Percentiles rank a stretch among this genome's conserved stretches.
phyloP scores from a whole-genome alignment of 2,797 vertebrate species.

The Anguilla marmorata region DNA sequence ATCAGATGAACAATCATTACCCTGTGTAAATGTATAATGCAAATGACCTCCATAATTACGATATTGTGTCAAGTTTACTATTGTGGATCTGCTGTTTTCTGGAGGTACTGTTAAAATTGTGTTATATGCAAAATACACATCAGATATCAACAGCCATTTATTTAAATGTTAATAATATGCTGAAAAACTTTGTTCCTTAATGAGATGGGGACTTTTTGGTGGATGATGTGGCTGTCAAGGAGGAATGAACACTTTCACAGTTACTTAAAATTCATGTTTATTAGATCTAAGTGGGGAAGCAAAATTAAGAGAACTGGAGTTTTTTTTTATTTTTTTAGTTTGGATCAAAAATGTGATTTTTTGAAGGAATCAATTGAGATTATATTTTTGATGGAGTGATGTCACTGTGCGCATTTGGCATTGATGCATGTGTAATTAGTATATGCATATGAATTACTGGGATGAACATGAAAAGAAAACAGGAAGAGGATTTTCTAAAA shows the following conservation, averaged over 20 bases:
- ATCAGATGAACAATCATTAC: too few relatives aligned
- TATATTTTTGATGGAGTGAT: background rate
- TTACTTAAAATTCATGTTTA: background rate
- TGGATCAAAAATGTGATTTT: too few relatives aligned
- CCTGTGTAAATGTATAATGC: too few relatives aligned
- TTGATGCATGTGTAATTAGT: background rate
- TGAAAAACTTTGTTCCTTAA: background rate
- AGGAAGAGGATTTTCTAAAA: background rate
- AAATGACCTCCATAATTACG: too few relatives aligned
- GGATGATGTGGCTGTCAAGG: background rate
- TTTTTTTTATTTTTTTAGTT: background rate
- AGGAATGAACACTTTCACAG: background rate
- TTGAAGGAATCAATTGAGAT: too few relatives aligned
- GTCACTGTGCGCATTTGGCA: background rate
- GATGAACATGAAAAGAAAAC: background rate
- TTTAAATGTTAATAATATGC: background rate
- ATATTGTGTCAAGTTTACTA: too few relatives aligned
- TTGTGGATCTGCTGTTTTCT: too few relatives aligned
- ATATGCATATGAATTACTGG: background rate
- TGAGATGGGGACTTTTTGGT: background rate
- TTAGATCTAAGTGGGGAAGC: background rate
- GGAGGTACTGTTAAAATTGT: too few relatives aligned
- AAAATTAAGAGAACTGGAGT: background rate
- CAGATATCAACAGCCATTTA: too few relatives aligned
- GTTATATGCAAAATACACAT: too few relatives aligned